Evolutionary conservation across 2,888 invertebrate genomes (phyloP), one percentile per base, ranked within the genome.

Genomic region (Cetonia aurata): DNA sequence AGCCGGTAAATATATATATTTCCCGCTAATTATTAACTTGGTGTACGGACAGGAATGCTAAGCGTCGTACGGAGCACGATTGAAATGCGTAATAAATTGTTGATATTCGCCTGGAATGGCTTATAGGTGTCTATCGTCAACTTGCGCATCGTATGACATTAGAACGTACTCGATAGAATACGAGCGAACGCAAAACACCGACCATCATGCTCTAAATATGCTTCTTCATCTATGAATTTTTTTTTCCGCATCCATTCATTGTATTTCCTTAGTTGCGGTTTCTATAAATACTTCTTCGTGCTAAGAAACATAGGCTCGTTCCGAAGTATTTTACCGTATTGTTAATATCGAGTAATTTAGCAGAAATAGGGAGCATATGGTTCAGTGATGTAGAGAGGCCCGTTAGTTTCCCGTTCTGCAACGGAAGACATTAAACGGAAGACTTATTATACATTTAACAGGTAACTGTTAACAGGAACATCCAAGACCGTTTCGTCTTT

Each of bases 361-460:
- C 25, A 52, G 10, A 41, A 41, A 57, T 57, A 41, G 41, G 13
- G 48, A 33, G 62, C 62, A 62, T 62, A 62, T 62, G 62, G 48
- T 62, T 50, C 62, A 62, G 33, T 33, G 62, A 48, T 15, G 48
- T 62, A 33, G 31, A 48, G 62, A 62, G 15, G 48, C 48, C 62
- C 62, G 62, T 62, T 62, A 62, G 25, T 19, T 50, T 33, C 48
- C 37, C 62, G 62, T 62, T 62, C 62, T 62, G 48, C 48, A 62
- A 62, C 48, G 60, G 62, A 62, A 62, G 44, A 15, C 62, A 62
- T 46, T 42, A 48, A 62, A 48, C 62, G 62, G 62, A 62, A 62
- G 62, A 33, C 17, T 62, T 33, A 62, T 62, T 48, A 48, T 48
- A 31, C 31, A 17, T 62, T 56, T 62, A 62, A 62, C 46, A 46